These are phyloP conservation scores for Stratiomys singularior DNA, from an alignment of 2,888 invertebrate genomes.

Conservation along the genomic window DNA sequence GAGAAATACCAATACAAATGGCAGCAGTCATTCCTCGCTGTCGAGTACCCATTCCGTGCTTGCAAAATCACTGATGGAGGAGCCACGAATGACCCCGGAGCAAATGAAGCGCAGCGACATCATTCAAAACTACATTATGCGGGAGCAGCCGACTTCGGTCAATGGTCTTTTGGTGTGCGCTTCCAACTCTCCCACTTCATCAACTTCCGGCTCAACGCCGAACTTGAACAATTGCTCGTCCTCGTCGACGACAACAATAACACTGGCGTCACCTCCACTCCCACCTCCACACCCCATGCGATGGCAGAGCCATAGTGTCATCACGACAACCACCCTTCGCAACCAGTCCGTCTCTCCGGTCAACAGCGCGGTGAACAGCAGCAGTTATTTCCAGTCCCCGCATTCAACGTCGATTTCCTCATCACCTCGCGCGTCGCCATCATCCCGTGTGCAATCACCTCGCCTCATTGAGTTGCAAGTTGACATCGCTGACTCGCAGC, in stretches of 20 bases:
- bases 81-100: slow-evolving; percentile 93
- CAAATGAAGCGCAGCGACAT: slow-evolving; percentile 92
- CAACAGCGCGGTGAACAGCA: slow-evolving; percentile 57
- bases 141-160: slow-evolving; percentile 66
- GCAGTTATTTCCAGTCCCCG: slow-evolving; percentile 66
- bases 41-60: slow-evolving; percentile 90
- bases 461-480: slow-evolving; percentile 82
- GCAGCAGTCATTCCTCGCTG: slow-evolving; percentile 69
- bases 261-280: slow-evolving; percentile 61
- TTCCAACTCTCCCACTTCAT: slow-evolving; percentile 57
- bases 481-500: slow-evolving; percentile 82
- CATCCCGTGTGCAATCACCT: slow-evolving; percentile 60
- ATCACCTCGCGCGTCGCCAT: slow-evolving; percentile 65
- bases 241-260: slow-evolving; percentile 61
- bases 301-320: slow-evolving; percentile 69
- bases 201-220: slow-evolving; percentile 50
- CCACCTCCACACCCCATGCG: slow-evolving; percentile 61
- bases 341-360: slow-evolving; percentile 65
- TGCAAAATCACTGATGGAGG: slow-evolving; percentile 90
- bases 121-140: slow-evolving; percentile 91
- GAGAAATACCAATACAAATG: slow-evolving; percentile 66
- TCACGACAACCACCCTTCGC: slow-evolving; percentile 70
- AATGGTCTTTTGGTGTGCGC: slow-evolving; percentile 55
- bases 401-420: slow-evolving; percentile 65
- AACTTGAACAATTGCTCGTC: slow-evolving; percentile 55